Conservation (phyloP, 2,797 vertebrate species). For the Adelosebastes latens region DNA sequence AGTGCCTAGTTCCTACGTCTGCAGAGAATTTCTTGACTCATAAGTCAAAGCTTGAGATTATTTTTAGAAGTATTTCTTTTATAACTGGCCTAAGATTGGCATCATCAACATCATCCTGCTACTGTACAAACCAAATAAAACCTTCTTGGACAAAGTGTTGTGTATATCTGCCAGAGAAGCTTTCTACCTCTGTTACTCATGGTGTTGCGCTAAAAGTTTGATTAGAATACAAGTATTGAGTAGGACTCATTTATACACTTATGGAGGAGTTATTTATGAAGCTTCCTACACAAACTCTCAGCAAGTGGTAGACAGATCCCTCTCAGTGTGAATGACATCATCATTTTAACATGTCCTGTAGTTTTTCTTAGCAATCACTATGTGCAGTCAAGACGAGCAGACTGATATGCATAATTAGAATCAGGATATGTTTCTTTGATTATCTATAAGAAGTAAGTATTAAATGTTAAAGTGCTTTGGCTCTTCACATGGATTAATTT, state of each 20-base stretch:
- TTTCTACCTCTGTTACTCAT: constrained; percentile 14
- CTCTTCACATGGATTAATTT: not conserved
- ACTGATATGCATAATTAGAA: not conserved
- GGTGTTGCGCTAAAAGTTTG: constrained; percentile 36
- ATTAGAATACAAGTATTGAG: constrained; percentile 53
- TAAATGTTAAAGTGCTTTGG: not conserved
- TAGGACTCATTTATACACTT: not conserved
- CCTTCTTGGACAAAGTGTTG: constrained; percentile 3
- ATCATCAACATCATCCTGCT: not conserved
- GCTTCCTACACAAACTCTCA: constrained; percentile 33
- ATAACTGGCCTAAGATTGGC: not conserved
- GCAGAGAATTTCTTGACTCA: not conserved
- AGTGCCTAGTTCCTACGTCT: not conserved
- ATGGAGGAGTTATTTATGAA: constrained; percentile 34
- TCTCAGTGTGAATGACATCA: constrained; percentile 12
- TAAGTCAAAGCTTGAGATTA: not conserved
- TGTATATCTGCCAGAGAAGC: not conserved
- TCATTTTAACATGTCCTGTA: not conserved
- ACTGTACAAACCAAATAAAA: not conserved
- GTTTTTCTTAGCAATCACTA: not conserved
- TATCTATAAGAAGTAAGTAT: not conserved
- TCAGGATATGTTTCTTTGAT: not conserved
- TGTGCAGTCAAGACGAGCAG: not conserved
- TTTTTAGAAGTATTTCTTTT: not conserved
- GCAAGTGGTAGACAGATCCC: not conserved